These are phyloP conservation scores for Macropis europaea DNA, from an alignment of 2,888 invertebrate species.

Conservation along the genomic window DNA sequence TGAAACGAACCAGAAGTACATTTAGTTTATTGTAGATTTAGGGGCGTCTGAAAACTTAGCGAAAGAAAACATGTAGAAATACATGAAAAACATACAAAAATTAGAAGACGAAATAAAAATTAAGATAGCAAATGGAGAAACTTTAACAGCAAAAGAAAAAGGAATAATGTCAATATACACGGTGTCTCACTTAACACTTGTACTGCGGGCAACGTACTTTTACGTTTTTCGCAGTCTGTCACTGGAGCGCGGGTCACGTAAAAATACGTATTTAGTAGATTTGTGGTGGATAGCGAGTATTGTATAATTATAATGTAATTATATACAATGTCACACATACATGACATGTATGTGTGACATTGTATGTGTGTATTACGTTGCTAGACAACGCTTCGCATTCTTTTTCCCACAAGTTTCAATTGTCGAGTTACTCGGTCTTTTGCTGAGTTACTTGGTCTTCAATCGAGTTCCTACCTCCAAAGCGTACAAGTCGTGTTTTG, in stretches of 20 bases:
- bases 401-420: conserved; percentile 12
- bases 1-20: no score
- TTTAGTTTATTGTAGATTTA: no score
- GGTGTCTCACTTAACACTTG: conserved; percentile 25
- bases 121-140: no score
- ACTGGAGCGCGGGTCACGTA: conserved; percentile 30
- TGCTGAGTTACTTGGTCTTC: conserved; percentile 8
- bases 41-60: no score
- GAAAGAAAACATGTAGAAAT: no score
- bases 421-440: conserved; percentile 14
- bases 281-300: conserved; percentile 1
- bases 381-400: conserved; percentile 14
- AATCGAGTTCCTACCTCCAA: conserved; percentile 2
- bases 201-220: conserved; percentile 30
- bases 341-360: conserved; percentile 1
- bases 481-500: conserved; percentile 23
- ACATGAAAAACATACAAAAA: no score
- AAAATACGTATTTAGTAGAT: no score
- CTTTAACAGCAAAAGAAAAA: no score
- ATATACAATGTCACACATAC: not conserved
- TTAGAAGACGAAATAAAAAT: no score
- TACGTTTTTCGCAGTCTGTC: conserved; percentile 32
- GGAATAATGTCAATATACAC: no score
- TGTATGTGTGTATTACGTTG: conserved; percentile 22
- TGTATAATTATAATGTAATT: no score